These are phyloP conservation scores for Equus quagga DNA, from an alignment of 2,113 vertebrate species.

Conservation along the genomic window DNA sequence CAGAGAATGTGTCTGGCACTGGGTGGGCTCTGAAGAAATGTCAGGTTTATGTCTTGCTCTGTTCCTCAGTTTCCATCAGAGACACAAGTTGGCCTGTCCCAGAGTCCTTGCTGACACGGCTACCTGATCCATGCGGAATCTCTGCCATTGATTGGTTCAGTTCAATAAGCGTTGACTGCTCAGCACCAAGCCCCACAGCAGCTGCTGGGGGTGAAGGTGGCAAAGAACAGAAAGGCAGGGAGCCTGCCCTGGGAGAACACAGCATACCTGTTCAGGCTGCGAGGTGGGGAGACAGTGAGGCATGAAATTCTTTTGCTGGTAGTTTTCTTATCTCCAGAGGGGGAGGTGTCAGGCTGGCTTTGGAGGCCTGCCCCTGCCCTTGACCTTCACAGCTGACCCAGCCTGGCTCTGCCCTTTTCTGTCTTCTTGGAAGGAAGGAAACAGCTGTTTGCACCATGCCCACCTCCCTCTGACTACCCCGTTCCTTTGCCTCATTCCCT, in stretches of 20 bases:
- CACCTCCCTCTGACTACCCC: not conserved
- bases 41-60: not conserved
- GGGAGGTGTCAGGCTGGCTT: not conserved
- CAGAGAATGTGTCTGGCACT: not conserved
- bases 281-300: rapidly evolving
- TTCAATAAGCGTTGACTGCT: not conserved
- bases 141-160: rapidly evolving
- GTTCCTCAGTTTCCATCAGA: not conserved
- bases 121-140: too few species aligned
- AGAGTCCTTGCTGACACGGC: not conserved
- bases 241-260: too few species aligned
- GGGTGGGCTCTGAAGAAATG: not conserved
- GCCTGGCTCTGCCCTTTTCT: not conserved
- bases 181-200: rapidly evolving
- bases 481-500: not conserved
- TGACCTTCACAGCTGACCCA: too few species aligned
- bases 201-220: not conserved
- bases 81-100: not conserved
- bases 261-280: rapidly evolving
- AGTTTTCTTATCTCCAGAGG: not conserved
- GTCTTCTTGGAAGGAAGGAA: not conserved
- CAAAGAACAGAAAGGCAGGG: not conserved
- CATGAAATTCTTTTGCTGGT: not conserved
- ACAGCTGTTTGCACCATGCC: not conserved
- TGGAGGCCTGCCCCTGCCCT: not conserved